Conservation (phyloP, 2,113 vertebrate species). For the Ailuropoda melanoleuca region DNA sequence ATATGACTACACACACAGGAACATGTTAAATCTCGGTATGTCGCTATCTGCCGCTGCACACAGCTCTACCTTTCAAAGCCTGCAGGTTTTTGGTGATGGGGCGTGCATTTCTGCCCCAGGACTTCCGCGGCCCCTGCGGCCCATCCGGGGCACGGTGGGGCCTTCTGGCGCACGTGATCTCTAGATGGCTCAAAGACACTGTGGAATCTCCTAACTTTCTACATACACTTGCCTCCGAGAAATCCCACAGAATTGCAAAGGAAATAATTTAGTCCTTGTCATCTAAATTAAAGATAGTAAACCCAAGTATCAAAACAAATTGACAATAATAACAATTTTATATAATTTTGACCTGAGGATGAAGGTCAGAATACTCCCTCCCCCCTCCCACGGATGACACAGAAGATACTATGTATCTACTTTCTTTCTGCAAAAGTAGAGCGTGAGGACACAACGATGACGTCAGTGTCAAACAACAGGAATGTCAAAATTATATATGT, state of each 20-base stretch:
- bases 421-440: neutral
- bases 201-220: neutral
- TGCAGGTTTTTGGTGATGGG: constrained; percentile 39
- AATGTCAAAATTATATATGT: neutral
- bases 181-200: neutral
- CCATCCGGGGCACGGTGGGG: neutral
- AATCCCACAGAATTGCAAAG: constrained; percentile 33
- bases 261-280: neutral
- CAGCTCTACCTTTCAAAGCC: neutral
- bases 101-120: constrained; percentile 49
- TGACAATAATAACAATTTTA: neutral
- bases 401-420: neutral
- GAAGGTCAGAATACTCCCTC: fast-evolving
- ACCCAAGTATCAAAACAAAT: constrained; percentile 12
- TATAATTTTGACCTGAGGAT: neutral
- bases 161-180: constrained; percentile 28
- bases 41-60: neutral
- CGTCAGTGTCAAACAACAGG: neutral
- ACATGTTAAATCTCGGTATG: constrained; percentile 40
- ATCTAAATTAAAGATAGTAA: neutral
- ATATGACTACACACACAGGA: neutral
- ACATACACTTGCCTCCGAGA: constrained; percentile 38
- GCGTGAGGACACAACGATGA: neutral
- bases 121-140: constrained; percentile 31
- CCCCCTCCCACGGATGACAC: neutral